phyloP scores from a whole-genome alignment of 2,113 vertebrate genomes.

The Stigmatopora argus region DNA sequence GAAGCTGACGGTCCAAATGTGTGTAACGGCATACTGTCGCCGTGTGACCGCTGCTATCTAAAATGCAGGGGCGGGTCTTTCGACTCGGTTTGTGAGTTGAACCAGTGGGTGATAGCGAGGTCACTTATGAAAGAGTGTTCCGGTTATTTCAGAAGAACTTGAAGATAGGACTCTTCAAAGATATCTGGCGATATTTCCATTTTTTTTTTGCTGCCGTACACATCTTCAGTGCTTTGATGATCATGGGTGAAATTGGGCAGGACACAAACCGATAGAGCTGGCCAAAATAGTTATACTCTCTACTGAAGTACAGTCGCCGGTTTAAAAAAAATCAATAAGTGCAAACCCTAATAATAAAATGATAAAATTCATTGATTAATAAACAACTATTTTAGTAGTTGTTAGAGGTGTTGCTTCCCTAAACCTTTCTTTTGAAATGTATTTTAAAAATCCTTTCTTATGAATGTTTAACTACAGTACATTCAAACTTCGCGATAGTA shows the following conservation, averaged over 20 bases:
- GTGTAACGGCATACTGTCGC: background rate
- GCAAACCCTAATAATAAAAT: background rate
- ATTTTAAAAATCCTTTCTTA: too few species aligned
- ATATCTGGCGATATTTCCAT: background rate
- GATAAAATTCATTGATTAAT: too few species aligned
- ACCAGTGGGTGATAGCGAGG: background rate
- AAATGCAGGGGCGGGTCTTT: background rate
- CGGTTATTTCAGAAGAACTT: background rate
- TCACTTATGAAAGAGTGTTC: background rate
- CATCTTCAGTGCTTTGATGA: background rate
- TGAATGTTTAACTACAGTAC: background rate
- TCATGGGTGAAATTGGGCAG: background rate
- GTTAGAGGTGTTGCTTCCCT: too few species aligned
- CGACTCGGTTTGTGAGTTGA: background rate
- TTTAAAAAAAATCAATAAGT: background rate
- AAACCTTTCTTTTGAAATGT: too few species aligned
- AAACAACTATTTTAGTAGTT: too few species aligned
- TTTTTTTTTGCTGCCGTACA: background rate
- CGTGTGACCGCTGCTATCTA: background rate
- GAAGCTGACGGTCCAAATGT: background rate
- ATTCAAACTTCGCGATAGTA: background rate
- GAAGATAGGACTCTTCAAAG: background rate
- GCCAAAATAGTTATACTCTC: background rate
- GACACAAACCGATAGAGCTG: background rate
- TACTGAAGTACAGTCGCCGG: background rate